Evolutionary conservation across 2,797 vertebrate genomes (phyloP).

Genomic region (Muscicapa comitata): DNA sequence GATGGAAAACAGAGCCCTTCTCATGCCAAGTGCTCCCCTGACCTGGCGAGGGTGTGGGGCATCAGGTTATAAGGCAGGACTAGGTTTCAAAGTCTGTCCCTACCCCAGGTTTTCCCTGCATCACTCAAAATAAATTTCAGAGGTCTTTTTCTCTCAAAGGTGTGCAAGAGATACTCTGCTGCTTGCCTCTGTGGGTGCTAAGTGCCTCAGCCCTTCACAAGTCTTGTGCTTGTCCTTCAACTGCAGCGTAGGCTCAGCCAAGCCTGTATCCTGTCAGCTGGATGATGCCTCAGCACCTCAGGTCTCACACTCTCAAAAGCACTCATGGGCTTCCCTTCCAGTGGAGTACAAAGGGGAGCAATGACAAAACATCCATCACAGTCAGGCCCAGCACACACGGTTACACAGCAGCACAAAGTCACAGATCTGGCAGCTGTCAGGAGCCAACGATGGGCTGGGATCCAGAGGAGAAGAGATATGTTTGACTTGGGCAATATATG

Average conservation of each 20-base stretch:
- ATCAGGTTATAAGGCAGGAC: background rate
- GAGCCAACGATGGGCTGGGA: background rate
- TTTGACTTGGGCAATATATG: background rate
- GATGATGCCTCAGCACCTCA: background rate
- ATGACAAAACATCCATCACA: background rate
- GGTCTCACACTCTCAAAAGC: background rate
- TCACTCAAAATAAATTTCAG: background rate
- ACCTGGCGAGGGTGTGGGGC: rapidly evolving
- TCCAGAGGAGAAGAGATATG: background rate
- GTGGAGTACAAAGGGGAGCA: background rate
- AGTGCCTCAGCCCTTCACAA: background rate
- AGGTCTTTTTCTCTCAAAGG: background rate
- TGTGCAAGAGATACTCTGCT: background rate
- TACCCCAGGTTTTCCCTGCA: background rate
- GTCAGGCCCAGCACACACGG: background rate
- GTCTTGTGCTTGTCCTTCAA: background rate
- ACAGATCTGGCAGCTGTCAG: background rate
- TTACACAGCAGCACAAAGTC: background rate
- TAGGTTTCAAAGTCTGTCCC: background rate
- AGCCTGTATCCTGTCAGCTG: background rate
- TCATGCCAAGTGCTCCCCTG: background rate
- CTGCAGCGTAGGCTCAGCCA: background rate
- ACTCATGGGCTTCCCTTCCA: background rate
- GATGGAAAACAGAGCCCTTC: background rate
- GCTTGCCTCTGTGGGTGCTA: background rate